phyloP scores from a whole-genome alignment of 2,888 invertebrate genomes.

The Apodemia duryi region DNA sequence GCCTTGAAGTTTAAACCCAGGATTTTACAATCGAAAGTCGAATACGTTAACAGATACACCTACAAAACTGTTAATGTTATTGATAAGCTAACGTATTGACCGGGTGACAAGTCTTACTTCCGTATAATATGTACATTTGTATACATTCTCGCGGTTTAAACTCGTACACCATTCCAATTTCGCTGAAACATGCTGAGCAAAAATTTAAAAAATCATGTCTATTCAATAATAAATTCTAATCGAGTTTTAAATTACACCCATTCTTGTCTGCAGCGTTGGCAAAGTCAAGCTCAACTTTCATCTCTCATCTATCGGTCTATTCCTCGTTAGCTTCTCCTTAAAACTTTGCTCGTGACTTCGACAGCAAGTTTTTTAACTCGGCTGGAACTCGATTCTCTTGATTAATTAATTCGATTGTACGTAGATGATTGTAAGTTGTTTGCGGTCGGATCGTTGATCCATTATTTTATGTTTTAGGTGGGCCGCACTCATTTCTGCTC shows the following conservation, averaged over 20 bases:
- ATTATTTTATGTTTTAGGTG: constrained; percentile 69
- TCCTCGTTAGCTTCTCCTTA: constrained; percentile 76
- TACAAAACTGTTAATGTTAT: too few species aligned
- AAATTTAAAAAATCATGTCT: constrained; percentile 61
- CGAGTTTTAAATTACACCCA: constrained; percentile 78
- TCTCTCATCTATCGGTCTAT: constrained; percentile 57
- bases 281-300: constrained; percentile 60
- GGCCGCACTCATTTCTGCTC: constrained; percentile 56
- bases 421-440: constrained; percentile 49
- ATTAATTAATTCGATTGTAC: constrained; percentile 78
- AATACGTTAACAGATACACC: too few species aligned
- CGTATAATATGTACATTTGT: too few species aligned
- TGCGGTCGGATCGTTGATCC: constrained; percentile 54
- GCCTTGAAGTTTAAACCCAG: too few species aligned
- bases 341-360: constrained; percentile 63
- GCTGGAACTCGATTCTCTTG: constrained; percentile 60
- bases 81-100: too few species aligned
- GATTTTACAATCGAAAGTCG: too few species aligned
- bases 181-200: background rate
- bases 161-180: too few species aligned
- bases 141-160: too few species aligned
- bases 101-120: too few species aligned
- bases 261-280: constrained; percentile 68
- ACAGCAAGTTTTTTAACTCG: constrained; percentile 70
- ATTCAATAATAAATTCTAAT: constrained; percentile 69